Base-by-base conservation (phyloP, 2,888 invertebrate species). In the Megalurothrips usitatus region DNA sequence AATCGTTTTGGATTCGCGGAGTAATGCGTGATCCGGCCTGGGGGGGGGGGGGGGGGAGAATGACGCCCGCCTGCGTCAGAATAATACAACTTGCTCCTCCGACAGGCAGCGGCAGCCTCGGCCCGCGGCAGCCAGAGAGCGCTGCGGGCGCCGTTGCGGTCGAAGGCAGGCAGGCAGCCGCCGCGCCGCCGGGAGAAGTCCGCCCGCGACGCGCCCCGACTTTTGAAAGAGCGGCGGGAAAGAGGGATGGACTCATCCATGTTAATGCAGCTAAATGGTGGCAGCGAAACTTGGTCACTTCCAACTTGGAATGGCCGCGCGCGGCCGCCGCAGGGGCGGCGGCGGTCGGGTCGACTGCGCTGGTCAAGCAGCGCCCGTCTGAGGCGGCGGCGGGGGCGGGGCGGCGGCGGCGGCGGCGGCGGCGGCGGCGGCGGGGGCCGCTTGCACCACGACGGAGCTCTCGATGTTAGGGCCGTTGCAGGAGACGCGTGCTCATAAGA, bases 251-350 rank as follows among this genome's bases (percentile, higher is more conserved):
- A 23, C 68, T 75, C 68, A 75, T 75, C 68, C 68, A 75, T 75
- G 68, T 75, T 75, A 26, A 75, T 75, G 68, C 68, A 26, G 68
- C 26, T 75, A 75, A 75, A 75, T 75, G 68, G 23, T 23, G 19
- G 58, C 26, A 17, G 68, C 23, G 23, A n/a, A 75, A 75, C 23
- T 75, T 26, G n/a, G 58, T 58, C 58, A 12, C 26, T 23, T 26
- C 23, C 26, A 11, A 23, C 23, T n/a, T 23, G 26, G 68, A 75
- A 75, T 23, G 26, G 68, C 26, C 11, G 68, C 68, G 12, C 63
- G 19, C 19, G 63, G 63, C 10, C 19, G 63, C 63, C 14, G 63
- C 63, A 11, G 68, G 68, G 23, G 1, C 3, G 52, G 52, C 14
- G 14, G 52, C 14, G 52, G 52, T 17, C 3, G 52, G 52, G 52